Evolutionary conservation across 2,797 vertebrate genomes (phyloP).

Genomic region (Philypnodon macrostomus): DNA sequence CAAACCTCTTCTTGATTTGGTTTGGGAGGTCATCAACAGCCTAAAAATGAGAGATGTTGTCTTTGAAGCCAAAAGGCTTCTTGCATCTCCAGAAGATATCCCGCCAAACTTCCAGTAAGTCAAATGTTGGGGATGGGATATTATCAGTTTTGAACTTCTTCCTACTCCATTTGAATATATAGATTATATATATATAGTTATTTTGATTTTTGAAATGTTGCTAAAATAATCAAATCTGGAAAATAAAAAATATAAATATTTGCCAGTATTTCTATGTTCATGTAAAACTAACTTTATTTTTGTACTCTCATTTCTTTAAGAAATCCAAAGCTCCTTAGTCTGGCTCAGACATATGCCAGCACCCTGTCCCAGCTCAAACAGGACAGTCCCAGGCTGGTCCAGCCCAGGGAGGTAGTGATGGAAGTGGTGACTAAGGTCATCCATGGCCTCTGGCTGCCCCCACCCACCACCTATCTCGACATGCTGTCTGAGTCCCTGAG

Average conservation of each 20-base stretch:
- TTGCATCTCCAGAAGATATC: neutral
- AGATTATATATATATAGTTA: no score
- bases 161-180: no score
- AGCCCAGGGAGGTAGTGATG: no score
- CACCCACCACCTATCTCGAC: neutral
- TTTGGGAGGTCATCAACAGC: neutral
- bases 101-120: neutral
- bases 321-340: neutral
- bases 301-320: no score
- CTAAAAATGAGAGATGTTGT: neutral
- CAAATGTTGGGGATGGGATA: neutral
- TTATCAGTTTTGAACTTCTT: no score
- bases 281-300: neutral
- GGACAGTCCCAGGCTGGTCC: no score
- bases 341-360: neutral
- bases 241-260: neutral
- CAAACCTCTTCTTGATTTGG: no score
- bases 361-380: no score
- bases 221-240: no score
- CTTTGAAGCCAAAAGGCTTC: neutral
- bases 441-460: constrained; percentile 1
- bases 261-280: neutral
- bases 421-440: neutral
- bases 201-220: no score
- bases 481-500: neutral